phyloP scores from a whole-genome alignment of 2,888 invertebrate species.

The Diloba caeruleocephala region DNA sequence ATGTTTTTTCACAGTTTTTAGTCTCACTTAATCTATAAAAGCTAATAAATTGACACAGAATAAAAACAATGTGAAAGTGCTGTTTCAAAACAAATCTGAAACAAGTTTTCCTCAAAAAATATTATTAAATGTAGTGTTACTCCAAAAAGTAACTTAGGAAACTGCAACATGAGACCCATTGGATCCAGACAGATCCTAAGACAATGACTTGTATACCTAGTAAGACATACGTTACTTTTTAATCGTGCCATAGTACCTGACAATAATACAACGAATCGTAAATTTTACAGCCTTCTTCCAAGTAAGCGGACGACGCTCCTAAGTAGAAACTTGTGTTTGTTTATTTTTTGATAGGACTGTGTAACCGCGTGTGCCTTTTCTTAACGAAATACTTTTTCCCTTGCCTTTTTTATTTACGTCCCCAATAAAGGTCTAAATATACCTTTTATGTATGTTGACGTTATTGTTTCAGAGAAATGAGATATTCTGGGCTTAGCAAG shows the following conservation, averaged over 20 bases:
- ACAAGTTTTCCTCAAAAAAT: background rate
- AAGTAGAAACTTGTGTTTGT: conserved; percentile 86
- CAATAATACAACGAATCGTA: conserved; percentile 85
- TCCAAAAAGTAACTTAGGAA: background rate
- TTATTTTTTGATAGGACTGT: conserved; percentile 87
- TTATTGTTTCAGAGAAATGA: conserved; percentile 84
- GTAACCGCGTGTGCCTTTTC: conserved; percentile 84
- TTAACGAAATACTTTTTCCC: conserved; percentile 74
- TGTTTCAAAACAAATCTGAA: no score
- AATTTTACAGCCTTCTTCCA: conserved; percentile 84
- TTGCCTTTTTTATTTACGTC: conserved; percentile 75
- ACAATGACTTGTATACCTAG: conserved; percentile 33
- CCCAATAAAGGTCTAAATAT: conserved; percentile 83
- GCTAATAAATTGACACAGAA: no score
- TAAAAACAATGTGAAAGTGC: no score
- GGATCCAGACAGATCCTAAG: conserved; percentile 7
- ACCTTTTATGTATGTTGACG: conserved; percentile 64
- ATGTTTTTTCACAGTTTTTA: no score
- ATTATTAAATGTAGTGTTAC: background rate
- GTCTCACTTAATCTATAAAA: no score
- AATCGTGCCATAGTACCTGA: conserved; percentile 50
- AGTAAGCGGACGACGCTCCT: conserved; percentile 76
- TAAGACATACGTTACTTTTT: conserved; percentile 45
- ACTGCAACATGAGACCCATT: background rate
- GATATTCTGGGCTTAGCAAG: conserved; percentile 64